Conservation (phyloP, 2,113 vertebrate genomes). For the Tretioscincus oriximinensis region DNA sequence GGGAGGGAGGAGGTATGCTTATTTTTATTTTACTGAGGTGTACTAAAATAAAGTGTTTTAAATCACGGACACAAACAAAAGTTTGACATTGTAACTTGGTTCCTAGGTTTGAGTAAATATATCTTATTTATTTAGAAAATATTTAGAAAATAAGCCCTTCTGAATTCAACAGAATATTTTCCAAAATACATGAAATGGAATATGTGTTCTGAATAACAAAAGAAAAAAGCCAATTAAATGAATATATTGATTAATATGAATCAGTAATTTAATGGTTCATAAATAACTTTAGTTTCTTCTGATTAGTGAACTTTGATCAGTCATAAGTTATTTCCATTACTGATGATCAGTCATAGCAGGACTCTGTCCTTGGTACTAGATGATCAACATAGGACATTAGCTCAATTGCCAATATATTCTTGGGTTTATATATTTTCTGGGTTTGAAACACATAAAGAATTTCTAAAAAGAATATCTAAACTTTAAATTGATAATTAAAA, state of each 20-base stretch:
- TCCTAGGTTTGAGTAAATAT: neutral
- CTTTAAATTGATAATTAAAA: neutral
- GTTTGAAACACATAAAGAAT: conserved; percentile 16
- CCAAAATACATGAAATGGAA: neutral
- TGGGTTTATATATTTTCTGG: neutral
- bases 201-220: neutral
- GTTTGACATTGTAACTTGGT: no score
- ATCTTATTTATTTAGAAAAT: neutral
- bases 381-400: neutral
- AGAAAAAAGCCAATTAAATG: neutral
- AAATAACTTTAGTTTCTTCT: no score
- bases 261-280: neutral
- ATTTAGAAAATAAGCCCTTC: neutral
- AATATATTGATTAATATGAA: neutral
- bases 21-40: no score
- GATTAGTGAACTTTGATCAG: neutral
- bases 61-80: no score
- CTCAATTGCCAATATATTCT: neutral
- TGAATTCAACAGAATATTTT: neutral
- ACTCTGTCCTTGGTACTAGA: rapidly evolving
- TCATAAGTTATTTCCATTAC: no score
- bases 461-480: conserved; percentile 1
- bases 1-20: no score
- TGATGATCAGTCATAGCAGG: neutral
- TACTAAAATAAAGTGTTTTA: no score